Evolutionary conservation across 2,113 vertebrate species (phyloP).

Genomic region (Parotia lawesii): DNA sequence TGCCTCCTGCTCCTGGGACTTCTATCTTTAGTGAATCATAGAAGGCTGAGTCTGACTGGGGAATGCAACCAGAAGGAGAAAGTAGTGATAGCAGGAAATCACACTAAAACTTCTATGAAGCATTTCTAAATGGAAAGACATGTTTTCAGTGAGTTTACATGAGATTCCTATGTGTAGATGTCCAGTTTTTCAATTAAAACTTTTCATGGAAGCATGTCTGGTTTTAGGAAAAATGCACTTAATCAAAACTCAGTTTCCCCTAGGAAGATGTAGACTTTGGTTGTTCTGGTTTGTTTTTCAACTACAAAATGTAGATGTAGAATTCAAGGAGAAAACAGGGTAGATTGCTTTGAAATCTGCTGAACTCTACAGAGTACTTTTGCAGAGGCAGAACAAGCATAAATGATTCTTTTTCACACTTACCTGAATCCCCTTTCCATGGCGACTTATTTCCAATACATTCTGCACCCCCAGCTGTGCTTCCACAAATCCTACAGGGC

Average conservation of each 20-base stretch:
- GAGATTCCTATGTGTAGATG: neutral
- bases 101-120: neutral
- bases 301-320: neutral
- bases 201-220: accelerated
- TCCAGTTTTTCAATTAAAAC: neutral
- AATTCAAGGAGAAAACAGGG: neutral
- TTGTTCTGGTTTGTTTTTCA: neutral
- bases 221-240: neutral
- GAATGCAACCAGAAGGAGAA: neutral
- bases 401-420: neutral
- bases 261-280: neutral
- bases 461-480: neutral
- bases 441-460: neutral
- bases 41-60: neutral
- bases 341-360: neutral
- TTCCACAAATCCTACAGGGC: neutral
- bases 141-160: neutral
- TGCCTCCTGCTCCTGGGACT: neutral
- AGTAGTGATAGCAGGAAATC: neutral
- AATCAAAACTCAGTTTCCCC: neutral
- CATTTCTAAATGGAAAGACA: neutral
- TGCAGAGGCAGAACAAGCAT: neutral
- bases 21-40: neutral
- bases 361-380: neutral
- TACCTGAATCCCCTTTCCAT: neutral